Base-by-base conservation (phyloP, 2,888 invertebrate species). In the Dichetophora obliterata region DNA sequence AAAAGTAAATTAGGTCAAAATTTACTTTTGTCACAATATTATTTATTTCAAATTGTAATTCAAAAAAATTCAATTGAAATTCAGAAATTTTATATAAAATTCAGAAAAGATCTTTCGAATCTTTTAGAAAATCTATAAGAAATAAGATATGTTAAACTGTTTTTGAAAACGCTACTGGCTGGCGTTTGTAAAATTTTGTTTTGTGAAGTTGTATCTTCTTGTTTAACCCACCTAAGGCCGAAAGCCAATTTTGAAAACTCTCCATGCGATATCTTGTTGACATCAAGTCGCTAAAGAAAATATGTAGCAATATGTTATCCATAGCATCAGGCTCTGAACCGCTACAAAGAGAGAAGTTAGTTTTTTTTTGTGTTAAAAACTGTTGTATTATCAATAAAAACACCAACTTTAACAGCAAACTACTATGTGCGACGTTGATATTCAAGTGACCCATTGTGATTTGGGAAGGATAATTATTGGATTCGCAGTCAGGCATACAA, bases 281-380 rank as follows among this genome's bases (percentile, higher is more conserved):
- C 79, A 93, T 92, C 80, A 94, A 86, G 85, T 94, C 94, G 83
- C 92, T 93, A 84, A 93, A 94, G 87, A 92, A 94, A n/a, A 94
- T 91, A 83, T 93, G 93, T 59, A 94, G 82, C 65, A 93, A 83
- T 48, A 93, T 93, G 68, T 91, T 90, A 81, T 93, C 63, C n/a
- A 63, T 5, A 31, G 27, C 31, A 9, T 63, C 63, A n/a, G 24
- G 24, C 14, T 8, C 6, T 11, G 27, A 14, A 31, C 31, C 31
- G 5, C 63, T 63, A 5, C n/a, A 22, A 54, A 9, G 0, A 16
- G 9, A 16, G 34, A 5, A 61, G 22, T 61, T 31, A 19, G 22
- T 59, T 16, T 52, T 19, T 19, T 52, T 52, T 6, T 52, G 2
- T 5, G n/a, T 16, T n/a, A 52, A 5, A 52, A 5, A 16, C 5